phyloP scores from a whole-genome alignment of 2,888 invertebrate genomes.

The Mesoligia furuncula region DNA sequence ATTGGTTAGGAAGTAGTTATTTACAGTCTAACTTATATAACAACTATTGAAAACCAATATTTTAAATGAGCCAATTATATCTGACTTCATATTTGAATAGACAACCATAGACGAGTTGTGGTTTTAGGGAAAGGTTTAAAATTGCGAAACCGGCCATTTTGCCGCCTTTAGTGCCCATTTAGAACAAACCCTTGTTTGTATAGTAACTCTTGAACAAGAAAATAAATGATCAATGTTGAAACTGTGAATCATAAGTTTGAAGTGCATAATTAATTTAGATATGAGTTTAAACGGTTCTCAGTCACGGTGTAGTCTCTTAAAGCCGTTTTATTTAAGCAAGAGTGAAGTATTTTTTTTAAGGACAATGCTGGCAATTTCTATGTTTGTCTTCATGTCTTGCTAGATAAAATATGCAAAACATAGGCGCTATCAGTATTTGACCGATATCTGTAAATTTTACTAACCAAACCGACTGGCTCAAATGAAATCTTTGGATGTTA shows the following conservation, averaged over 20 bases:
- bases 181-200: slow-evolving; percentile 12
- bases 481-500: not conserved
- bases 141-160: slow-evolving; percentile 27
- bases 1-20: slow-evolving; percentile 17
- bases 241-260: slow-evolving; percentile 19
- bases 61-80: slow-evolving; percentile 30
- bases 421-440: not conserved
- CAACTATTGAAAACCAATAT: slow-evolving; percentile 4
- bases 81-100: slow-evolving; percentile 23
- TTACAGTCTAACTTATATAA: slow-evolving; percentile 13
- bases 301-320: slow-evolving; percentile 19
- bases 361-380: not conserved
- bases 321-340: slow-evolving; percentile 8
- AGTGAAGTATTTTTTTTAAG: slow-evolving; percentile 2
- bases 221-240: slow-evolving; percentile 26
- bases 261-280: not conserved
- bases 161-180: slow-evolving; percentile 15
- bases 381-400: not conserved
- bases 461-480: not conserved
- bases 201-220: slow-evolving; percentile 3
- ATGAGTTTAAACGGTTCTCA: slow-evolving; percentile 10
- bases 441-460: not conserved
- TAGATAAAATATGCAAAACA: not conserved
- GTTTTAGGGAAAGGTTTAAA: slow-evolving; percentile 31
- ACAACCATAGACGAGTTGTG: slow-evolving; percentile 16